Evolutionary conservation across 2,113 vertebrate species (phyloP).

Genomic region (Crotalus viridis): DNA sequence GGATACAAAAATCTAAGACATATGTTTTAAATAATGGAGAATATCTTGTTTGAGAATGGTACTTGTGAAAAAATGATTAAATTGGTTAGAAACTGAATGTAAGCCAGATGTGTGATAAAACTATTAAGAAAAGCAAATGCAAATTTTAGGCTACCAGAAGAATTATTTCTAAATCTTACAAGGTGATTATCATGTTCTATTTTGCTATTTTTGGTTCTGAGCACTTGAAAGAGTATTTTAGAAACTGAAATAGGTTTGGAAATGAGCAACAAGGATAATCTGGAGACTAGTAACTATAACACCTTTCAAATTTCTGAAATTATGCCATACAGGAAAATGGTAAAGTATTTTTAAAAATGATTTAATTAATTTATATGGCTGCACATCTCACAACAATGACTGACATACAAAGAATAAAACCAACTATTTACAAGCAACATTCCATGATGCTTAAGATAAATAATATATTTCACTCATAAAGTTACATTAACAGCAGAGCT

Average conservation of each 20-base stretch:
- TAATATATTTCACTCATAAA: background rate
- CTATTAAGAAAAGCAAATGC: background rate
- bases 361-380: background rate
- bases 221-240: background rate
- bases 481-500: background rate
- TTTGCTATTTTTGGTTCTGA: background rate
- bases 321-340: background rate
- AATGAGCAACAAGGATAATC: background rate
- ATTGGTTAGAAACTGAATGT: background rate
- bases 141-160: background rate
- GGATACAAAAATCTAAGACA: background rate
- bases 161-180: background rate
- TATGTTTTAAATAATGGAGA: background rate
- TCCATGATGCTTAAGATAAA: background rate
- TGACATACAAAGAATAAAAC: background rate
- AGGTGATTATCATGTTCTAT: background rate
- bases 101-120: background rate
- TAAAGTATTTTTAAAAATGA: background rate
- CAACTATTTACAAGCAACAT: background rate
- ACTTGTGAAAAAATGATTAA: background rate
- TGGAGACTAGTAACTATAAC: background rate
- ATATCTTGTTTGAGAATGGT: background rate
- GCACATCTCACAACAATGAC: background rate
- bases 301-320: background rate
- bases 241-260: background rate